These are phyloP conservation scores for Thalassoma bifasciatum DNA, from an alignment of 2,113 vertebrate genomes.

Conservation along the genomic window DNA sequence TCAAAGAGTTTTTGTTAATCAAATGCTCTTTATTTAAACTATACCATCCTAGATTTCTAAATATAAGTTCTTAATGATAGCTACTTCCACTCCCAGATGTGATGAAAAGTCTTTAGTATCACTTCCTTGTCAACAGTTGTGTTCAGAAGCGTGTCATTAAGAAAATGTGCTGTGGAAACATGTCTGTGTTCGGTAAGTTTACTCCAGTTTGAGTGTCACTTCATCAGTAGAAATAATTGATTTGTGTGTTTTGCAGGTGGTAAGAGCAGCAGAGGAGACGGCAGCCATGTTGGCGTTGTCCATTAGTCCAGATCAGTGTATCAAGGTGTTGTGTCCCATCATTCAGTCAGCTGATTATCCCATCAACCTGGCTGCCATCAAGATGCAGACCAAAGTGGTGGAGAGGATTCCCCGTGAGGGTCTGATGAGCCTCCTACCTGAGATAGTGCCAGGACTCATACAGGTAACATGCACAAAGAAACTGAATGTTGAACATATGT, in stretches of 20 bases:
- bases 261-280: conserved; percentile 94
- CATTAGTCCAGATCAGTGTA: conserved; percentile 96
- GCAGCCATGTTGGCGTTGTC: conserved; percentile 93
- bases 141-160: too few relatives aligned
- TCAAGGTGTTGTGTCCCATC: conserved; percentile 97
- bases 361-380: conserved; percentile 96
- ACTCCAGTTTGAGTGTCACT: too few relatives aligned
- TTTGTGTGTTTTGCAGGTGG: conserved; percentile 83
- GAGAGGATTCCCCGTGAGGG: conserved; percentile 91
- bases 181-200: too few relatives aligned
- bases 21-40: too few relatives aligned
- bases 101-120: too few relatives aligned
- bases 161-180: too few relatives aligned
- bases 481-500: not conserved
- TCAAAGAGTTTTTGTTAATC: too few relatives aligned
- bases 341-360: conserved; percentile 97
- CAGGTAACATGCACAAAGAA: conserved; percentile 56
- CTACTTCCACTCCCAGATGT: too few relatives aligned
- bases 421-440: conserved; percentile 89
- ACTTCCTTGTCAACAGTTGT: too few relatives aligned
- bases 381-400: conserved; percentile 97
- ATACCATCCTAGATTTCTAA: too few relatives aligned
- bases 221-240: not conserved
- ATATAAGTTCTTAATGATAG: too few relatives aligned
- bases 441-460: conserved; percentile 94